These are phyloP conservation scores for Blennius ocellaris DNA, from an alignment of 2,113 vertebrate species.

Conservation along the genomic window DNA sequence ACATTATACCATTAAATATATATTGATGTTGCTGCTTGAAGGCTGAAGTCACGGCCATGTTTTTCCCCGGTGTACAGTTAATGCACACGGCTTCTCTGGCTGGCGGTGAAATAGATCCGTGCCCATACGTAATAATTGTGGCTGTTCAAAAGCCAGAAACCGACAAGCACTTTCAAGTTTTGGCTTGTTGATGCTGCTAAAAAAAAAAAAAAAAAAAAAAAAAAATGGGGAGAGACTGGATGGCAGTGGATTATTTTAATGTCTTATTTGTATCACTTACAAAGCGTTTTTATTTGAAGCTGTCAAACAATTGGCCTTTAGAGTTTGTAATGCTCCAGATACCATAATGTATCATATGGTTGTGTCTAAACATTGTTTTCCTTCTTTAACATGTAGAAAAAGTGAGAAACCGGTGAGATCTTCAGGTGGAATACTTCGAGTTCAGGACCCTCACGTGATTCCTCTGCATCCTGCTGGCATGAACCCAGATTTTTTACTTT, in stretches of 20 bases:
- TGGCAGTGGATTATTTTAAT: neutral
- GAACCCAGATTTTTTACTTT: neutral
- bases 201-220: slow-evolving; percentile 22
- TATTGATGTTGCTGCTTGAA: neutral
- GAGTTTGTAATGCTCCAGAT: slow-evolving; percentile 7
- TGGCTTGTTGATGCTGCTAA: slow-evolving; percentile 10
- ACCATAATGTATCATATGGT: neutral
- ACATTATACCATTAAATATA: neutral
- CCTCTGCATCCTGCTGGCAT: neutral
- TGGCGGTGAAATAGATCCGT: neutral
- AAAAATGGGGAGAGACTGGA: slow-evolving; percentile 7
- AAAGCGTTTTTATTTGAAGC: neutral
- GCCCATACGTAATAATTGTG: slow-evolving; percentile 6
- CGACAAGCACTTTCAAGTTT: slow-evolving; percentile 1
- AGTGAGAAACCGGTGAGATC: neutral
- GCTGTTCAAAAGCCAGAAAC: neutral
- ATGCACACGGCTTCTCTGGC: neutral
- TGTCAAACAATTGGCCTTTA: neutral
- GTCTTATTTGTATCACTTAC: neutral
- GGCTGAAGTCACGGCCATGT: neutral
- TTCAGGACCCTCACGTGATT: neutral
- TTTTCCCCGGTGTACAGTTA: neutral
- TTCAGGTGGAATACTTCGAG: too few species aligned
- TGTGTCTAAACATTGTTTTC: neutral
- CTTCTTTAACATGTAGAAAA: slow-evolving; percentile 3